A percentile compares a stretch with the other conserved stretches of the same genome.
phyloP scores from a whole-genome alignment of 2,888 invertebrate species.

The Ophion slaviceki region DNA sequence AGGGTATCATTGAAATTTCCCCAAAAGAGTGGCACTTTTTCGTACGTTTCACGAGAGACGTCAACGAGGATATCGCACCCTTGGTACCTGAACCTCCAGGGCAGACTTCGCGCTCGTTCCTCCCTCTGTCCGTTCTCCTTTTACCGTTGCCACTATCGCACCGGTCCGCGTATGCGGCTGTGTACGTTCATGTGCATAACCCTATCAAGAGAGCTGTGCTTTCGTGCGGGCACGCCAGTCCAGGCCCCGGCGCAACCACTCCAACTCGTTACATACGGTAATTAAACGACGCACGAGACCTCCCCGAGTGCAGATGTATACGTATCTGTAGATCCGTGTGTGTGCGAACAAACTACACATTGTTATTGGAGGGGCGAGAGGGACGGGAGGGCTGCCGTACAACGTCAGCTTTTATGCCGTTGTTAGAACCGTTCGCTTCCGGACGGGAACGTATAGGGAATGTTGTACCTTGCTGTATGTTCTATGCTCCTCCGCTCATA shows the following conservation, averaged over 20 bases:
- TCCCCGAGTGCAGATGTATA: constrained; percentile 65
- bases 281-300: constrained; percentile 83
- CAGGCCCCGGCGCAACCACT: constrained; percentile 73
- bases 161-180: neutral
- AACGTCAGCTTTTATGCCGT: constrained; percentile 71
- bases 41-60: constrained; percentile 75
- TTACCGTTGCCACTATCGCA: constrained; percentile 49
- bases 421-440: constrained; percentile 74
- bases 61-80: constrained; percentile 76
- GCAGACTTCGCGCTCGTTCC: constrained; percentile 35
- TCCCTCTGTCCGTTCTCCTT: constrained; percentile 35
- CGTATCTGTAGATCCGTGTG: constrained; percentile 11
- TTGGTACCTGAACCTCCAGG: constrained; percentile 58
- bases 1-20: neutral
- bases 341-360: constrained; percentile 19
- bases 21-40: neutral
- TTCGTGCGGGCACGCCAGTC: constrained; percentile 81
- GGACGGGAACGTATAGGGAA: constrained; percentile 52
- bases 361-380: constrained; percentile 3
- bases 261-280: constrained; percentile 83
- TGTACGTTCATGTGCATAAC: constrained; percentile 25
- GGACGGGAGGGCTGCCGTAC: constrained; percentile 39
- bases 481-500: constrained; percentile 41
- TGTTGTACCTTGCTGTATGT: constrained; percentile 23
- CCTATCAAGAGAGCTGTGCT: constrained; percentile 69